These are phyloP conservation scores for Napeogenes inachia DNA, from an alignment of 2,888 invertebrate genomes.

Conservation along the genomic window DNA sequence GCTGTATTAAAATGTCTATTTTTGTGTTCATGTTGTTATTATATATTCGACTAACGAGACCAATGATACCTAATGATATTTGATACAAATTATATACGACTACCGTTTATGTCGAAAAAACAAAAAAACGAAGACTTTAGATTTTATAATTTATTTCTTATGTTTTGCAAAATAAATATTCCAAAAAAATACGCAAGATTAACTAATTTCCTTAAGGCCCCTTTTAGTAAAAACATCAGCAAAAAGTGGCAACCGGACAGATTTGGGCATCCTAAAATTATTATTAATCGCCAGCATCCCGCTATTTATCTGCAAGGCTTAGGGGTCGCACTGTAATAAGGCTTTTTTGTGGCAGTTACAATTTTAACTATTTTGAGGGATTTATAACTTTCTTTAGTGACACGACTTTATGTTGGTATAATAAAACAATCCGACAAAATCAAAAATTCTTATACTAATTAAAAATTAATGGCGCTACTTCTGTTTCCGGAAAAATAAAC, in stretches of 20 bases:
- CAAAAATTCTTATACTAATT: no score
- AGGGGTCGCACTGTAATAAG: slow-evolving; percentile 63
- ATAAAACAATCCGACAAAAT: no score
- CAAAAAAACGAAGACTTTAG: neutral
- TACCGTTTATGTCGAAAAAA: slow-evolving; percentile 2
- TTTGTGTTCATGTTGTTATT: no score
- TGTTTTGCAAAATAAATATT: slow-evolving; percentile 7
- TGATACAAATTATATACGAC: neutral
- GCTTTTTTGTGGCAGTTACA: slow-evolving; percentile 50
- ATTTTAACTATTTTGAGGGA: slow-evolving; percentile 9
- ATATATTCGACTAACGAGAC: no score
- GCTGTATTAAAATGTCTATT: no score
- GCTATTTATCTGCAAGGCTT: slow-evolving; percentile 64
- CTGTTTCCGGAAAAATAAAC: no score
- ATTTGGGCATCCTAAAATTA: slow-evolving; percentile 68
- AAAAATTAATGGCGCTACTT: no score
- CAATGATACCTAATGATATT: no score
- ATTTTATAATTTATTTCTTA: slow-evolving; percentile 6
- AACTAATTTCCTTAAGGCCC: slow-evolving; percentile 61
- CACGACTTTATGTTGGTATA: no score
- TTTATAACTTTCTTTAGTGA: neutral
- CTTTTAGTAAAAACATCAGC: slow-evolving; percentile 33
- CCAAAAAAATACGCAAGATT: slow-evolving; percentile 12
- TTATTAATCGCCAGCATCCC: slow-evolving; percentile 68
- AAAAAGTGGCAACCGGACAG: slow-evolving; percentile 45